phyloP scores from a whole-genome alignment of 2,113 vertebrate genomes.

The Glaucomys volans region DNA sequence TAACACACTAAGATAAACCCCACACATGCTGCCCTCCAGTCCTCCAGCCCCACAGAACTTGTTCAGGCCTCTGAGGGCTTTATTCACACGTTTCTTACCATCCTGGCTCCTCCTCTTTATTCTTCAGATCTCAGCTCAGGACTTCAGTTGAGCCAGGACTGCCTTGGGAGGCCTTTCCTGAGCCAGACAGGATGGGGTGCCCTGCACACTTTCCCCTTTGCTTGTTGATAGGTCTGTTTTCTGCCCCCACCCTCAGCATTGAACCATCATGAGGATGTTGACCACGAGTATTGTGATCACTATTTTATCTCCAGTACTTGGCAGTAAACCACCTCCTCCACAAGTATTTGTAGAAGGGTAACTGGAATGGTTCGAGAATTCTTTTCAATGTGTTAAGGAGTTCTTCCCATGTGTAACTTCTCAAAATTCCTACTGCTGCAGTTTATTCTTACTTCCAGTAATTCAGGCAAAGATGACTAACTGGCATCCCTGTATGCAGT shows the following conservation, averaged over 20 bases:
- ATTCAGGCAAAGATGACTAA: background rate
- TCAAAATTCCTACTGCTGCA: background rate
- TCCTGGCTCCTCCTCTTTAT: background rate
- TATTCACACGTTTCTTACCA: background rate
- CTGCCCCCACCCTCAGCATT: background rate
- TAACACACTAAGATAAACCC: background rate
- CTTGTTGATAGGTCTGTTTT: background rate
- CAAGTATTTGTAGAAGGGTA: background rate
- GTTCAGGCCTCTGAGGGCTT: background rate
- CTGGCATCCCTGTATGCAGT: accelerated
- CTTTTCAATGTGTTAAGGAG: background rate
- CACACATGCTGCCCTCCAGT: background rate
- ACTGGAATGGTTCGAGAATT: background rate
- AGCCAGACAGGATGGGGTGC: background rate
- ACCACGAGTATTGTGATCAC: background rate
- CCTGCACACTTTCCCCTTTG: background rate
- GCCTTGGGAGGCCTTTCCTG: background rate
- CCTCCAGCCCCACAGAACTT: background rate
- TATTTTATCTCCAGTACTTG: background rate
- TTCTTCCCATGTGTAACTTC: background rate
- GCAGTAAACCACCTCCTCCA: background rate
- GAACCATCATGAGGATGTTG: background rate
- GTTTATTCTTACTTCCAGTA: background rate
- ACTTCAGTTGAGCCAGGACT: background rate
- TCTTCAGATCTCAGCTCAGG: background rate